phyloP scores from a whole-genome alignment of 2,113 vertebrate genomes.

The Callithrix jacchus region DNA sequence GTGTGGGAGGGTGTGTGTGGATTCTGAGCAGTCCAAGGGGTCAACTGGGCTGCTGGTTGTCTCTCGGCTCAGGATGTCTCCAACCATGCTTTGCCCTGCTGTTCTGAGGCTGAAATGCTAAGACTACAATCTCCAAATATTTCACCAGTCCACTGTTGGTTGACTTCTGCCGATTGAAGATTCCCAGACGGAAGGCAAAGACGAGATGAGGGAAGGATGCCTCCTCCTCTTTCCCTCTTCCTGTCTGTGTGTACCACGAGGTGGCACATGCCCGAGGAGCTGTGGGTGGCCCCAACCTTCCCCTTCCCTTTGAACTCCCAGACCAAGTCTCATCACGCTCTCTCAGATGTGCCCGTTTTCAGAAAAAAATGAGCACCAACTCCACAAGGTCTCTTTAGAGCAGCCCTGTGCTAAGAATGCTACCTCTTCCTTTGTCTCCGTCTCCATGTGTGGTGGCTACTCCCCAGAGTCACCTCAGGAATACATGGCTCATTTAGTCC shows the following conservation, averaged over 20 bases:
- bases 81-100: background rate
- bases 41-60: background rate
- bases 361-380: background rate
- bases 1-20: background rate
- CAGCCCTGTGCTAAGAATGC: rapidly evolving
- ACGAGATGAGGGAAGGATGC: background rate
- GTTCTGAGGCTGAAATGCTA: rapidly evolving
- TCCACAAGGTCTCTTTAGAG: background rate
- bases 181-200: background rate
- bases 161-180: too few species aligned
- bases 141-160: background rate
- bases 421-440: background rate
- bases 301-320: background rate
- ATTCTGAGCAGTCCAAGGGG: rapidly evolving
- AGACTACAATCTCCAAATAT: background rate
- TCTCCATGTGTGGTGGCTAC: background rate
- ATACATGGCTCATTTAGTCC: background rate
- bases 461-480: background rate
- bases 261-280: rapidly evolving
- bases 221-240: background rate
- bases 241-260: background rate
- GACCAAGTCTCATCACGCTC: background rate
- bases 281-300: background rate
- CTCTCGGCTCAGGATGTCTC: background rate
- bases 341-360: background rate